Evolutionary conservation across 2,888 invertebrate genomes (phyloP).

Genomic region (Bombylius major): DNA sequence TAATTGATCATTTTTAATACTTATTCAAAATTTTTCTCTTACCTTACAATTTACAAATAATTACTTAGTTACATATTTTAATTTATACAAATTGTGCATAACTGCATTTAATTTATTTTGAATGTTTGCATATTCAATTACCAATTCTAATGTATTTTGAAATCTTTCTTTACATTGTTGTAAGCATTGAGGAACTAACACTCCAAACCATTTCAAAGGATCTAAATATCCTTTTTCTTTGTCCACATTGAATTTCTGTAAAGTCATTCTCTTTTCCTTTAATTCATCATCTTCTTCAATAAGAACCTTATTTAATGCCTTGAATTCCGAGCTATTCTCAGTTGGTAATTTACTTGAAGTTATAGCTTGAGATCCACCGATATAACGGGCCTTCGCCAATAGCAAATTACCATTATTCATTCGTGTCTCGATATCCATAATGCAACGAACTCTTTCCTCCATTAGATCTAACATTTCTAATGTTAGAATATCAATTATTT

Average conservation of each 20-base stretch:
- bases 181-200: conserved; percentile 68
- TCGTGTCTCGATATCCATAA: conserved; percentile 54
- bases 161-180: conserved; percentile 63
- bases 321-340: conserved; percentile 43
- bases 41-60: too few species aligned
- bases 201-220: conserved; percentile 78
- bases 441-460: conserved; percentile 56
- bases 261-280: conserved; percentile 20
- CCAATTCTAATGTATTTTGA: conserved; percentile 51
- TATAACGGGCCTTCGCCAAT: conserved; percentile 65
- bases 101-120: conserved; percentile 43
- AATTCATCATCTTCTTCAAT: conserved; percentile 35
- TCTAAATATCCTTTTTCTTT: conserved; percentile 38
- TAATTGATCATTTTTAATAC: too few species aligned
- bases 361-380: conserved; percentile 62
- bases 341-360: conserved; percentile 53
- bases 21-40: too few species aligned
- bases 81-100: conserved; percentile 9
- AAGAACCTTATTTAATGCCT: conserved; percentile 31
- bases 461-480: conserved; percentile 56
- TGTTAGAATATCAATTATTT: conserved; percentile 54
- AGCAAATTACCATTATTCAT: conserved; percentile 58
- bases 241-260: conserved; percentile 31
- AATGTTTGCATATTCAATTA: conserved; percentile 55
- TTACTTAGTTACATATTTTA: neutral